These are phyloP conservation scores for Pachymerium ferrugineum DNA, from an alignment of 2,888 invertebrate genomes.

Conservation along the genomic window DNA sequence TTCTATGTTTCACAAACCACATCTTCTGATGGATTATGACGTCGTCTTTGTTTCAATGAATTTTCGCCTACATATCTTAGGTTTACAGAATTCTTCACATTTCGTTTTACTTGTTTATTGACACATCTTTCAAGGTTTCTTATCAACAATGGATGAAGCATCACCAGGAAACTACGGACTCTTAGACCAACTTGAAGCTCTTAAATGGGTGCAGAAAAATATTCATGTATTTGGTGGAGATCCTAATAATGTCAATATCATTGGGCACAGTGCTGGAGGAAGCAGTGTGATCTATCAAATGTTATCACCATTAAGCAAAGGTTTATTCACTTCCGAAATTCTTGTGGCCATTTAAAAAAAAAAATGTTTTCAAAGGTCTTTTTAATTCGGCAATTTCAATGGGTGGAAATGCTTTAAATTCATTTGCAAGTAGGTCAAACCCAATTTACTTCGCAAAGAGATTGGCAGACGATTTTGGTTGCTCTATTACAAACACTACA, in stretches of 20 bases:
- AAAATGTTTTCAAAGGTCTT: too few relatives aligned
- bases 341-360: background rate
- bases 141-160: background rate
- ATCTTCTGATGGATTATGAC: background rate
- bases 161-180: conserved; percentile 25
- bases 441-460: background rate
- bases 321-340: background rate
- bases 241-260: conserved; percentile 30
- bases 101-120: background rate
- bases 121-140: background rate
- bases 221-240: conserved; percentile 34
- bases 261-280: conserved; percentile 34
- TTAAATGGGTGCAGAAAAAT: conserved; percentile 33
- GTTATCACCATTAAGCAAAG: background rate
- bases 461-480: background rate
- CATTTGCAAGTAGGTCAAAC: background rate
- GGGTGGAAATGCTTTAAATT: background rate
- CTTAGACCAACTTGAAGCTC: conserved; percentile 32
- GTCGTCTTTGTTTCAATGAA: conserved; percentile 33
- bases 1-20: conserved; percentile 28
- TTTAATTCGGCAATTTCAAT: background rate
- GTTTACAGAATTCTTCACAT: background rate
- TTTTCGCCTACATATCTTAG: conserved; percentile 32
- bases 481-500: background rate
- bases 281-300: background rate